Conservation (phyloP, 2,113 vertebrate species). For the Elanoides forficatus region DNA sequence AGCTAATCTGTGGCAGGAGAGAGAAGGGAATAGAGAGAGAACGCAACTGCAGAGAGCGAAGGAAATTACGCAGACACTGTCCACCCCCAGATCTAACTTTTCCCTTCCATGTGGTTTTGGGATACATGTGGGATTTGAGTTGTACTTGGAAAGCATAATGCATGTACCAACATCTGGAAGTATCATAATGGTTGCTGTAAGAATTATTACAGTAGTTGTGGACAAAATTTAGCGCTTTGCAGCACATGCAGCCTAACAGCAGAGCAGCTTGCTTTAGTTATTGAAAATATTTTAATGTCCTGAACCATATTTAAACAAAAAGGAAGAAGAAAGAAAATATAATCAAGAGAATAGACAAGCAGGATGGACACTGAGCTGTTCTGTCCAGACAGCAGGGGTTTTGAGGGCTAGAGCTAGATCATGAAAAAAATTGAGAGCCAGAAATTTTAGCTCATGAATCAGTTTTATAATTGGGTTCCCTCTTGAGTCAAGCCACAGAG, state of each 20-base stretch:
- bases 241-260: not conserved
- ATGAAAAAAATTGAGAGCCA: not conserved
- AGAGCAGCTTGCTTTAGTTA: not conserved
- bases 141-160: constrained; percentile 55
- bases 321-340: not conserved
- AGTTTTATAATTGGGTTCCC: not conserved
- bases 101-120: constrained; percentile 70
- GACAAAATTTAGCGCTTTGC: constrained; percentile 9
- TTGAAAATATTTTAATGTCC: not conserved
- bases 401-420: not conserved
- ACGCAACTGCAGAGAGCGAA: constrained; percentile 49
- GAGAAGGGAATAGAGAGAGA: not conserved
- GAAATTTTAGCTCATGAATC: not conserved
- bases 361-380: not conserved
- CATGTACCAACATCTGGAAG: constrained; percentile 54
- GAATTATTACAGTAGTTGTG: constrained; percentile 22
- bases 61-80: constrained; percentile 70
- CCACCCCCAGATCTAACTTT: constrained; percentile 73
- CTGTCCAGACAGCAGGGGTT: not conserved
- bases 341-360: not conserved
- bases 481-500: not conserved
- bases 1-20: constrained; percentile 61
- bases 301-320: not conserved
- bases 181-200: not conserved
- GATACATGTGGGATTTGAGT: constrained; percentile 41